Conservation (phyloP, 2,888 invertebrate species). For the Dynastes maya region DNA sequence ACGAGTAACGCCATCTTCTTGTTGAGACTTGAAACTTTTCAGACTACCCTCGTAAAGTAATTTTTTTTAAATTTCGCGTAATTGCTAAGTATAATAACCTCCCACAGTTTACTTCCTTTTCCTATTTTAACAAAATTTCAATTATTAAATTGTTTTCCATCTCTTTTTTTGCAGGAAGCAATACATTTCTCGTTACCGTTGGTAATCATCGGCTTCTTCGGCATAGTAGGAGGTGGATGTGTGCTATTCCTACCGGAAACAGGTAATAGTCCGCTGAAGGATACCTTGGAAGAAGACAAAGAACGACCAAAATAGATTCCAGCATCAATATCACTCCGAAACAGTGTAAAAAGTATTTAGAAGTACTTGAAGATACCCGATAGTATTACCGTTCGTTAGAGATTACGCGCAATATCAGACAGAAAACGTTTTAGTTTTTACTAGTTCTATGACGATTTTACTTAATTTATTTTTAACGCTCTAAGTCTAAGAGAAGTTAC, state of each 20-base stretch:
- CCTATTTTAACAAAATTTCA: not conserved
- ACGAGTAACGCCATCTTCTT: too few relatives aligned
- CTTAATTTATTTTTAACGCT: conserved; percentile 18
- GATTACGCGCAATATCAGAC: not conserved
- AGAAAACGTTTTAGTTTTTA: conserved; percentile 25
- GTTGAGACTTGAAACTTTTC: too few relatives aligned
- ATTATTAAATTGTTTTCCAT: not conserved
- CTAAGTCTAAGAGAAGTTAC: not conserved
- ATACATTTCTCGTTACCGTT: conserved; percentile 81
- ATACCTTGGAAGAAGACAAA: conserved; percentile 60
- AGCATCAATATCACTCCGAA: too few relatives aligned
- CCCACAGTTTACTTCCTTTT: too few relatives aligned
- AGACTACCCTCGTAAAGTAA: too few relatives aligned
- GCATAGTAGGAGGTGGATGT: conserved; percentile 81
- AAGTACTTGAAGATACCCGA: conserved; percentile 12
- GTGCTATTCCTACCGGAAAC: conserved; percentile 86
- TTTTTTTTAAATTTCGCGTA: too few relatives aligned
- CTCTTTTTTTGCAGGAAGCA: conserved; percentile 73
- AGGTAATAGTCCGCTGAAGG: conserved; percentile 72
- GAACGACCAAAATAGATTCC: not conserved
- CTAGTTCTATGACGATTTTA: not conserved
- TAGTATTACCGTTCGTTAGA: conserved; percentile 5
- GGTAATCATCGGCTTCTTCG: conserved; percentile 79
- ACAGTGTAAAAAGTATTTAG: not conserved
- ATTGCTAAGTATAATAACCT: too few relatives aligned